These are phyloP conservation scores for Epinotia ramella DNA, from an alignment of 2,888 invertebrate genomes.

Conservation along the genomic window DNA sequence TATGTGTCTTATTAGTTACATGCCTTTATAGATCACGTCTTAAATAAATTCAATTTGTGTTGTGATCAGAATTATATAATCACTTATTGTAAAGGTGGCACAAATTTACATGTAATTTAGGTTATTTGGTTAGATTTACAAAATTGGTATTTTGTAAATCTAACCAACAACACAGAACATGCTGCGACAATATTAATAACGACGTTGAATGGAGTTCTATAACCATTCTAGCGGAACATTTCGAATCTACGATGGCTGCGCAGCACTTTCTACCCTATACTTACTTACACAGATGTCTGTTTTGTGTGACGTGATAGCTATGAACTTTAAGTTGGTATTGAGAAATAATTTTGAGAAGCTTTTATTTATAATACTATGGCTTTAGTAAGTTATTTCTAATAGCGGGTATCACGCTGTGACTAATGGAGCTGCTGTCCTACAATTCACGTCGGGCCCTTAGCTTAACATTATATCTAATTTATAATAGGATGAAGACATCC, in stretches of 20 bases:
- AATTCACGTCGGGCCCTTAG: slow-evolving; percentile 59
- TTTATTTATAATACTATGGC: slow-evolving; percentile 74
- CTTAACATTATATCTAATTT: slow-evolving; percentile 76
- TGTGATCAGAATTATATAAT: background rate
- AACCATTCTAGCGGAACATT: slow-evolving; percentile 26
- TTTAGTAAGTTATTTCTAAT: slow-evolving; percentile 47
- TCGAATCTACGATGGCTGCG: background rate
- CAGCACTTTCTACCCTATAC: background rate
- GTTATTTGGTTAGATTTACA: no score
- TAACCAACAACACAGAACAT: slow-evolving; percentile 15
- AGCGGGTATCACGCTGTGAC: slow-evolving; percentile 75
- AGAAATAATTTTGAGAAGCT: slow-evolving; percentile 67
- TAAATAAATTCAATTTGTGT: background rate
- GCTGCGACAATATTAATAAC: slow-evolving; percentile 36
- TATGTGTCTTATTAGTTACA: no score
- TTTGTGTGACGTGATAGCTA: background rate
- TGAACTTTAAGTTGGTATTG: slow-evolving; percentile 55
- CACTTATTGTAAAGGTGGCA: slow-evolving; percentile 4
- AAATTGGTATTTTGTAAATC: slow-evolving; percentile 30
- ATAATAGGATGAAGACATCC: slow-evolving; percentile 77
- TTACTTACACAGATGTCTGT: background rate
- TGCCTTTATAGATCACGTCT: no score
- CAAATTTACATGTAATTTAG: no score
- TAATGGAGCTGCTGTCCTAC: slow-evolving; percentile 69
- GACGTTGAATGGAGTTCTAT: slow-evolving; percentile 31